Evolutionary conservation across 2,113 vertebrate genomes (phyloP), one percentile per base, ranked within the genome.

Genomic region (Eulacestoma nigropectus): DNA sequence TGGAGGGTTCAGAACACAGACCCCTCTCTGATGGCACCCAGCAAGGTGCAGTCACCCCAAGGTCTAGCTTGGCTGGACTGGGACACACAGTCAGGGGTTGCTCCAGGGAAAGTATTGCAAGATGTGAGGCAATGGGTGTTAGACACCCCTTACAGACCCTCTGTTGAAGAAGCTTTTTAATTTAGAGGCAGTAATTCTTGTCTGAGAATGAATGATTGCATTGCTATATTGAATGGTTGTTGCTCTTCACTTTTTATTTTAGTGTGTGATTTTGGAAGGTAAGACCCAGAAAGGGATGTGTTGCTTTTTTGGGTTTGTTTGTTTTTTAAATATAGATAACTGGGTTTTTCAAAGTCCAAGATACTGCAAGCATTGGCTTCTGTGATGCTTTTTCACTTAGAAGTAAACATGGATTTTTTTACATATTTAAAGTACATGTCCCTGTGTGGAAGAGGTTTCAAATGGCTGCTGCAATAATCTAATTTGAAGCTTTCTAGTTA

Each of bases 371-470:
- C 11, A 16, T 10, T 84, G 33, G 5, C 6, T 93, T 83, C 39
- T 93, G 72, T 46, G 20, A 39, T 32, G 1, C 22, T 56, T 74
- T 57, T 84, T 65, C 37, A 13, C 27, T 87, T 64, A 10, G 25
- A 70, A 42, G 25, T 41, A 79, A 75, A 63, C 26, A 62, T 21
- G 13, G 6, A 4, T 6, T 16, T 42, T 78, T 92, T 73, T 21
- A 27, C 3, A 3, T 16, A 35, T 23, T 79, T 56, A 77, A 82
- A 12, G 10, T 44, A 12, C 0, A 0, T 25, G 13, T 41, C 22
- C 6, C 19, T 41, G 2, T 1, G 1, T 39, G 6, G 14, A 53
- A 42, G 35, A 50, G 6, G 16, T 69, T 89, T 81, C 41, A 77
- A 87, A 55, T 35, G 9, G 5, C 11, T 68, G 13, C 57, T 82